These are phyloP conservation scores for Smittia sp. DNA, from an alignment of 2,888 invertebrate species.

Conservation along the genomic window DNA sequence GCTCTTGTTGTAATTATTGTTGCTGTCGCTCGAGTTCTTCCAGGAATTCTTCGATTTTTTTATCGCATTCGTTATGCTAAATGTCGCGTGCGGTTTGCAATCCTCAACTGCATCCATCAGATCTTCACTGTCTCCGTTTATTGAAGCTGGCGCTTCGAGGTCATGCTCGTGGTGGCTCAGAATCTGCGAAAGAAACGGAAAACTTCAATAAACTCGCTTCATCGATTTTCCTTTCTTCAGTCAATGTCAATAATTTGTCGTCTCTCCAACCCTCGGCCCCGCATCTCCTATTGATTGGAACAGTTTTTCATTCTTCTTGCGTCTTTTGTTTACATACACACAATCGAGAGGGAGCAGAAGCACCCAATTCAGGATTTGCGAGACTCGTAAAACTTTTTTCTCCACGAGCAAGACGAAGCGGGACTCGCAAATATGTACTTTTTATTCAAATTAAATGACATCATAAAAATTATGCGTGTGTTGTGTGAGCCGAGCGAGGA, in stretches of 20 bases:
- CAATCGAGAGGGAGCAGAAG: background rate
- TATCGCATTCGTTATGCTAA: constrained; percentile 26
- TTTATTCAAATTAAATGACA: constrained; percentile 41
- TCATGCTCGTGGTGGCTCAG: background rate
- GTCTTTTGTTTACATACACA: constrained; percentile 23
- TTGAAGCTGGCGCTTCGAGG: background rate
- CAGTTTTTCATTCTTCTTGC: background rate
- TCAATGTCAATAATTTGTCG: constrained; percentile 12
- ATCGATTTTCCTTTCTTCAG: background rate
- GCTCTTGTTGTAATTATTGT: constrained; percentile 10
- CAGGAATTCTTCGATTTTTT: background rate
- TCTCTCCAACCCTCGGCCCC: background rate
- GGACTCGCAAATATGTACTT: constrained; percentile 36
- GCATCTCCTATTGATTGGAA: constrained; percentile 1
- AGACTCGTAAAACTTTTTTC: constrained; percentile 30
- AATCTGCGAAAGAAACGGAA: constrained; percentile 10
- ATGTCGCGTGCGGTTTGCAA: background rate
- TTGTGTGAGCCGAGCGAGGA: background rate
- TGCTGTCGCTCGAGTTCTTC: background rate
- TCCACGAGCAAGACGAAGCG: background rate
- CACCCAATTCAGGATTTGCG: constrained; percentile 36
- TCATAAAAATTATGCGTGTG: constrained; percentile 33
- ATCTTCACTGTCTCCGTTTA: background rate
- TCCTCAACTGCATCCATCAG: constrained; percentile 19
- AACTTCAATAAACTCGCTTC: background rate